Evolutionary conservation across 2,888 invertebrate species (phyloP).

Genomic region (Eulithis testata): DNA sequence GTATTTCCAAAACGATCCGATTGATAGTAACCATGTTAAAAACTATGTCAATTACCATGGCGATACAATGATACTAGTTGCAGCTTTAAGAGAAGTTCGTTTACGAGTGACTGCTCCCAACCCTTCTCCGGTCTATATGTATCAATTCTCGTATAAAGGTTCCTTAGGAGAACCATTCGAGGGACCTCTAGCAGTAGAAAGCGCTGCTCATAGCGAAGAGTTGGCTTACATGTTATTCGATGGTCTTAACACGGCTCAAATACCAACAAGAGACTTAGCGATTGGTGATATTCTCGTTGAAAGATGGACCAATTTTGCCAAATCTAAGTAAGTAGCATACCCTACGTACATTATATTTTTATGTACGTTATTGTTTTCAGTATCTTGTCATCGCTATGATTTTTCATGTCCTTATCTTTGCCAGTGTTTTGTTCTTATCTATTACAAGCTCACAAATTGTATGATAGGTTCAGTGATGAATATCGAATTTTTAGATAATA

Average conservation of each 20-base stretch:
- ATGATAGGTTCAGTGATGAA: too few species aligned
- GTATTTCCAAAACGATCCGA: conserved; percentile 58
- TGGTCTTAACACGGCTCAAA: conserved; percentile 40
- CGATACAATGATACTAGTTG: conserved; percentile 72
- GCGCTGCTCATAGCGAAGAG: conserved; percentile 72
- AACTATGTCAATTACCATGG: conserved; percentile 68
- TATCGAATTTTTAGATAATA: background rate
- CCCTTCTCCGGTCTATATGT: conserved; percentile 58
- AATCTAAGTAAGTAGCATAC: conserved; percentile 59
- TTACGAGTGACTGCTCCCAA: conserved; percentile 52
- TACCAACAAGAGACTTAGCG: conserved; percentile 51
- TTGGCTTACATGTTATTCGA: conserved; percentile 67
- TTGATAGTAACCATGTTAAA: conserved; percentile 47
- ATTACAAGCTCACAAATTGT: too few species aligned
- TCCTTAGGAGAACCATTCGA: conserved; percentile 58
- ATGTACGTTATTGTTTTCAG: background rate
- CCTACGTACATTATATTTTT: background rate
- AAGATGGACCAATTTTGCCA: conserved; percentile 76
- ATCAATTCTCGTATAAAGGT: conserved; percentile 76
- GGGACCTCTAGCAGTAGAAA: conserved; percentile 56
- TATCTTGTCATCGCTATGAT: too few species aligned
- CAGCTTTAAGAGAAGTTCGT: conserved; percentile 65
- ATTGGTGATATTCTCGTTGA: conserved; percentile 66
- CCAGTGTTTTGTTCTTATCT: too few species aligned
- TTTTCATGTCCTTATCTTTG: too few species aligned